Base-by-base conservation (phyloP, 1,140 invertebrate genomes). In the Drosophila tsacasi region DNA sequence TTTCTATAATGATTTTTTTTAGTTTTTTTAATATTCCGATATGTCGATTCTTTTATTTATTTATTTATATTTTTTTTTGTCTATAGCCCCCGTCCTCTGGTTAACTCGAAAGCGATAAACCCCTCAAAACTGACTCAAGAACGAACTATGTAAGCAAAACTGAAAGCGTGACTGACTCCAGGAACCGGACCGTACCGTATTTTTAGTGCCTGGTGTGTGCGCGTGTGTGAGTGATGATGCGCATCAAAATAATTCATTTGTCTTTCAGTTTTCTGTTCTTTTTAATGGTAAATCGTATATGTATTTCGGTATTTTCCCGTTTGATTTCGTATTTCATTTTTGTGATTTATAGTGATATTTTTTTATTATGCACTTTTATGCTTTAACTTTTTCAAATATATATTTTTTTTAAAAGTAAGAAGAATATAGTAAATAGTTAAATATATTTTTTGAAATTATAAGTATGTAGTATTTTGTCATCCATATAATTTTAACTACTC, bases 161-260 rank as follows among this genome's bases (percentile, higher is more conserved):
- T 25, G 32, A 40, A 50, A 47, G 10, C 40, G 0, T 19, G 42
- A 78, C 44, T 50, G 44, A 77, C 76, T 27, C 6, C 23, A 25
- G 30, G 37, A 25, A 60, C 58, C 23, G 37, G 64, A 57, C 37
- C 25, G 46, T 27, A 66, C 71, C 39, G 52, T 58, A 71, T 72
- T 67, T 55, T 55, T 85, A 85, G 65, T 85, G 83, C 83, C 79
- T 85, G 83, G 64, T 78, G 76, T 78, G 76, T 78, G 76, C 66
- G 75, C 66, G 65, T 78, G 76, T 78, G 76, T 78, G 75, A 60
- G 64, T 63, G 76, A 72, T 59, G 67, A 72, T 49, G 69, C 69
- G 69, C 69, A 73, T 73, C 54, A 37, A 73, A 72, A 72, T 72
- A 72, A 73, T 72, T 73, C 69, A 73, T 73, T 72, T 52, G 46